phyloP scores from a whole-genome alignment of 2,888 invertebrate species.

The Disparrhopalites patrizii region DNA sequence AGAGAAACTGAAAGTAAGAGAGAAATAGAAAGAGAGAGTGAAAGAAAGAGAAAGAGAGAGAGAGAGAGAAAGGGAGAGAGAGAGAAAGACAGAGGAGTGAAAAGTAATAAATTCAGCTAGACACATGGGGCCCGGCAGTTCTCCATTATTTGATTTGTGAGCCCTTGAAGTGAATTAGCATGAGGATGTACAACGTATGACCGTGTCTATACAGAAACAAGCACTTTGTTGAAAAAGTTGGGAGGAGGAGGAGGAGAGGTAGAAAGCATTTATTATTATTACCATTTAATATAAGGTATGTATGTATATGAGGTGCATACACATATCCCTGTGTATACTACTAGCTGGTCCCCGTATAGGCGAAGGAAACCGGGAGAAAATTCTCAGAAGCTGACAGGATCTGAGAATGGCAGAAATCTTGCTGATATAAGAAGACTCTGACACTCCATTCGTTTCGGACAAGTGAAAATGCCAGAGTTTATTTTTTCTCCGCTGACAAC shows the following conservation, averaged over 20 bases:
- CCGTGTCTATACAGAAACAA: too few relatives aligned
- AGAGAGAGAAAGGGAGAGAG: background rate
- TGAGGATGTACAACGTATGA: too few relatives aligned
- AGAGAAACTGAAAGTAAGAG: too few relatives aligned
- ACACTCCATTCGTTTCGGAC: slow-evolving; percentile 36
- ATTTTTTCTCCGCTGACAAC: slow-evolving; percentile 34
- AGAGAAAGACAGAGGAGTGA: slow-evolving; percentile 6
- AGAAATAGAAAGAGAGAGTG: too few relatives aligned
- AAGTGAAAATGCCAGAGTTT: slow-evolving; percentile 30
- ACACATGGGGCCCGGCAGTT: slow-evolving; percentile 22
- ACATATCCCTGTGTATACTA: background rate
- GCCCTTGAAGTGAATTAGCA: slow-evolving; percentile 29
- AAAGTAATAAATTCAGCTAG: slow-evolving; percentile 21
- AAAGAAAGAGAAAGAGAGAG: background rate
- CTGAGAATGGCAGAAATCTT: slow-evolving; percentile 28
- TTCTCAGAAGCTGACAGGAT: slow-evolving; percentile 18
- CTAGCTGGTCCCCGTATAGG: background rate
- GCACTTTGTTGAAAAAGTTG: too few relatives aligned
- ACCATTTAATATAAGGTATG: too few relatives aligned
- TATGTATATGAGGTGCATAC: too few relatives aligned
- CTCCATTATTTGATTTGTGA: slow-evolving; percentile 28
- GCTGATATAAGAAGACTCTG: slow-evolving; percentile 31
- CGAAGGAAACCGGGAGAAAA: background rate
- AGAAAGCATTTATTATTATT: too few relatives aligned
- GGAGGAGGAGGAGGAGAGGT: too few relatives aligned